A percentile compares a stretch with the other conserved stretches of the same genome.
Evolutionary conservation across 2,797 vertebrate species (phyloP).

Genomic region (Liasis olivaceus): DNA sequence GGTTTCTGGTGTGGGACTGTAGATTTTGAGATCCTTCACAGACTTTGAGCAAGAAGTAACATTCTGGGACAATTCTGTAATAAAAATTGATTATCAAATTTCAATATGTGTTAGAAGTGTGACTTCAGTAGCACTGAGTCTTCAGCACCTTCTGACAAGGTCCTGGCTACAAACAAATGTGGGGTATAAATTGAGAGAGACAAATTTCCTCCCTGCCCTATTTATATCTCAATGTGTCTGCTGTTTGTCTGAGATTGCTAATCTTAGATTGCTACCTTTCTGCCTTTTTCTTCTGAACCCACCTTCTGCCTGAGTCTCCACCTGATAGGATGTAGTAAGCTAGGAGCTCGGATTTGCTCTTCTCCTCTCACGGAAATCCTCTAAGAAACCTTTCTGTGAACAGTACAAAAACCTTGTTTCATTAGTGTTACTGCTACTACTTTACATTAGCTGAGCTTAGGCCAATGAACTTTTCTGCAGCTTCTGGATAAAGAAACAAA

Average conservation of each 20-base stretch:
- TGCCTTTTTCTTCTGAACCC: background rate
- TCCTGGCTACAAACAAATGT: background rate
- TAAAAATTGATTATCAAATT: background rate
- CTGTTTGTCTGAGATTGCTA: background rate
- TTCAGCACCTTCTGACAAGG: background rate
- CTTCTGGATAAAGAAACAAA: background rate
- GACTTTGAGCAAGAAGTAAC: background rate
- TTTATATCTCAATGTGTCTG: background rate
- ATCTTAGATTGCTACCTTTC: too few relatives aligned
- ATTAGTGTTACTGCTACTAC: background rate
- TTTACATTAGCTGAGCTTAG: background rate
- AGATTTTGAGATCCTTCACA: background rate
- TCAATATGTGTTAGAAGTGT: background rate
- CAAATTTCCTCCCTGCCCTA: background rate
- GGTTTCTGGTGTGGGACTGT: background rate
- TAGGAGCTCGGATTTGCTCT: background rate
- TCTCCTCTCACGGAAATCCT: background rate
- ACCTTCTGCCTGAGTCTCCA: background rate
- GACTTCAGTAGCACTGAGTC: background rate
- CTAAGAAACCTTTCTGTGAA: background rate
- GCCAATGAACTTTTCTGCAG: background rate
- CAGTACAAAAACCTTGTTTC: background rate
- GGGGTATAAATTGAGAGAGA: background rate
- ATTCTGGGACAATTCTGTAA: background rate
- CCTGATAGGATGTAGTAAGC: background rate